Conservation (phyloP, 2,113 vertebrate species). For the Crotalus horridus region DNA sequence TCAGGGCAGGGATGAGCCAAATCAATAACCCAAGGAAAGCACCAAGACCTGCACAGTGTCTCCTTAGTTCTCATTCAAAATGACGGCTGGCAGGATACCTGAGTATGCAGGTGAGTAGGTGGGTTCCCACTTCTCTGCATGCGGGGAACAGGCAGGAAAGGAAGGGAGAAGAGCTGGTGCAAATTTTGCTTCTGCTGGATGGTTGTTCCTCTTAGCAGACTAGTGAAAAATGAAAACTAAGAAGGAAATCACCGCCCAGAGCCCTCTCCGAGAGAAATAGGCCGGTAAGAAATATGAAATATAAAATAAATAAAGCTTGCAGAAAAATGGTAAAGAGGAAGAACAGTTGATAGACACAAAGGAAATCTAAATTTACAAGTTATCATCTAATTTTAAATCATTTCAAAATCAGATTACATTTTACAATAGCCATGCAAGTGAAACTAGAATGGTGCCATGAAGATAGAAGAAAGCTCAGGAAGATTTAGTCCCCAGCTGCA, state of each 20-base stretch:
- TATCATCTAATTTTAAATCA: neutral
- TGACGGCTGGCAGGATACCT: conserved; percentile 1
- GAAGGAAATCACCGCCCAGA: neutral
- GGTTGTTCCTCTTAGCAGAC: conserved; percentile 10
- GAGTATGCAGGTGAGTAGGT: neutral
- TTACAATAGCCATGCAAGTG: neutral
- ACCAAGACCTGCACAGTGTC: neutral
- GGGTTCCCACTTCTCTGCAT: conserved; percentile 7
- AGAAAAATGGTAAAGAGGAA: neutral
- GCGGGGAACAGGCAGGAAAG: neutral
- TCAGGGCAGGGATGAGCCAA: neutral
- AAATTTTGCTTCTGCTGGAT: conserved; percentile 20
- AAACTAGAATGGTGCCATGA: neutral
- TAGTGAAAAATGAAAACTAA: conserved; percentile 18
- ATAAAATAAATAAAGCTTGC: neutral
- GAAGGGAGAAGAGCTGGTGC: neutral
- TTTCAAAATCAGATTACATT: neutral
- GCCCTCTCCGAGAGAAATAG: neutral
- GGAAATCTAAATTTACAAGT: neutral
- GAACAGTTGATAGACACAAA: neutral
- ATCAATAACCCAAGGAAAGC: neutral
- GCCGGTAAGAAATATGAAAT: neutral
- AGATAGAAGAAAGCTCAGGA: neutral
- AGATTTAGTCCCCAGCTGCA: neutral
- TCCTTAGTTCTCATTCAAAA: neutral